Conservation (phyloP, 2,797 vertebrate species). For the Gymnothorax reevesii region DNA sequence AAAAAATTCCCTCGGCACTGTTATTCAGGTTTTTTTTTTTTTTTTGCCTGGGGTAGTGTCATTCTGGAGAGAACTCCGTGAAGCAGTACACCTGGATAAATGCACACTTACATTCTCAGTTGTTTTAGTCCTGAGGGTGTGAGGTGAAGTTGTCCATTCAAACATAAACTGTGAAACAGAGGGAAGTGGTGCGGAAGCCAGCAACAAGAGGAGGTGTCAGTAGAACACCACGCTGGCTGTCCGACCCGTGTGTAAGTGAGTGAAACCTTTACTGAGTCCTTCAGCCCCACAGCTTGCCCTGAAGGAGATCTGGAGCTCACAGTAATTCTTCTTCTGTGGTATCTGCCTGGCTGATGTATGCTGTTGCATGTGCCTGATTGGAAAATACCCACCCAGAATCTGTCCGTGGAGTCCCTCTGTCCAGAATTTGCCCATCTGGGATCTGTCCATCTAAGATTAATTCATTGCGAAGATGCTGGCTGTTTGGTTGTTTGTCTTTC, state of each 20-base stretch:
- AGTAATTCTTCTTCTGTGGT: too few relatives aligned
- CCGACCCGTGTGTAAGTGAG: neutral
- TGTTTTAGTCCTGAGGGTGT: neutral
- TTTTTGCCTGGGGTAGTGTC: neutral
- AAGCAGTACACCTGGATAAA: neutral
- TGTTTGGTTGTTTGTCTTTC: neutral
- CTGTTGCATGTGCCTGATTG: too few relatives aligned
- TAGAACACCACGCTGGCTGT: neutral
- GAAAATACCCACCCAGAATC: too few relatives aligned
- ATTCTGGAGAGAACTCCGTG: neutral
- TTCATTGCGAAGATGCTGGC: too few relatives aligned
- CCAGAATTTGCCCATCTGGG: too few relatives aligned
- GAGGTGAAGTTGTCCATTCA: conserved; percentile 2
- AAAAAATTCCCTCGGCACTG: neutral
- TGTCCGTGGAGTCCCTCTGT: too few relatives aligned
- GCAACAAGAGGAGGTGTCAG: neutral
- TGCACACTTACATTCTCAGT: neutral
- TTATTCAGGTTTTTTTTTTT: neutral
- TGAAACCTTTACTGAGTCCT: neutral
- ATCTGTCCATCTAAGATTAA: neutral
- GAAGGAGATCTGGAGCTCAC: too few relatives aligned
- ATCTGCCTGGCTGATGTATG: too few relatives aligned
- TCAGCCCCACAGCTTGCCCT: too few relatives aligned
- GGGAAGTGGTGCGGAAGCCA: neutral
- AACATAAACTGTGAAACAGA: neutral